These are phyloP conservation scores for Orius insidiosus DNA, from an alignment of 1,140 invertebrate species.

Conservation along the genomic window DNA sequence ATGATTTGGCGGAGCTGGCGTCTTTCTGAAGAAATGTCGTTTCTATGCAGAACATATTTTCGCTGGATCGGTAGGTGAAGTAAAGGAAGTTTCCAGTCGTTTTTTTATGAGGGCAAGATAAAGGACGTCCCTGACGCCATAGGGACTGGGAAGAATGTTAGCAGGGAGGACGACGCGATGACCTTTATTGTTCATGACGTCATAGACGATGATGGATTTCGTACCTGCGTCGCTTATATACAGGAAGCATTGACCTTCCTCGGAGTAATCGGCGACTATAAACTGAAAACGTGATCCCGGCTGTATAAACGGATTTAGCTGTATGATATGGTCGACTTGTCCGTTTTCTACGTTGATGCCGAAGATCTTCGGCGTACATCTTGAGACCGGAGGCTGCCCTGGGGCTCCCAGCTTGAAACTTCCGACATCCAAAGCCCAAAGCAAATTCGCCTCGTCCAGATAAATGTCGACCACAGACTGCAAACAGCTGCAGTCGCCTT, in stretches of 20 bases:
- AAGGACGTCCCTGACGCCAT: conserved; percentile 31
- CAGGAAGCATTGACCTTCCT: conserved; percentile 29
- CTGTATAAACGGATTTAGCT: conserved; percentile 33
- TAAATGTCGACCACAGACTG: conserved; percentile 40
- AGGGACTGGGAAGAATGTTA: conserved; percentile 26
- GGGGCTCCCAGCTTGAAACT: conserved; percentile 32
- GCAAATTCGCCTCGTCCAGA: conserved; percentile 36
- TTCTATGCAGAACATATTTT: conserved; percentile 36
- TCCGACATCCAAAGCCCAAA: conserved; percentile 50
- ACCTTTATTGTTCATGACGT: conserved; percentile 35
- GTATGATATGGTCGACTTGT: conserved; percentile 36
- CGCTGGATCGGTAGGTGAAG: conserved; percentile 38
- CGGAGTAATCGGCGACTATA: conserved; percentile 35
- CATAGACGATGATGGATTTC: conserved; percentile 41
- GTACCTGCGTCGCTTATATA: conserved; percentile 41
- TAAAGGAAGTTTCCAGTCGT: conserved; percentile 32
- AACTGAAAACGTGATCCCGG: conserved; percentile 37
- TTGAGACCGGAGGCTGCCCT: conserved; percentile 31
- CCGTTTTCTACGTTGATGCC: conserved; percentile 37
- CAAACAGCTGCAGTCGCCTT: conserved; percentile 39
- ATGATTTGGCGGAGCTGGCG: conserved; percentile 29
- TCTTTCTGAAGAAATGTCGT: conserved; percentile 30
- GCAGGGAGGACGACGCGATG: conserved; percentile 20
- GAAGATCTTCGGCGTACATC: conserved; percentile 46
- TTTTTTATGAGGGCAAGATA: conserved; percentile 34